Base-by-base conservation (phyloP, 1,140 invertebrate species). In the Sycophaga agraensis region DNA sequence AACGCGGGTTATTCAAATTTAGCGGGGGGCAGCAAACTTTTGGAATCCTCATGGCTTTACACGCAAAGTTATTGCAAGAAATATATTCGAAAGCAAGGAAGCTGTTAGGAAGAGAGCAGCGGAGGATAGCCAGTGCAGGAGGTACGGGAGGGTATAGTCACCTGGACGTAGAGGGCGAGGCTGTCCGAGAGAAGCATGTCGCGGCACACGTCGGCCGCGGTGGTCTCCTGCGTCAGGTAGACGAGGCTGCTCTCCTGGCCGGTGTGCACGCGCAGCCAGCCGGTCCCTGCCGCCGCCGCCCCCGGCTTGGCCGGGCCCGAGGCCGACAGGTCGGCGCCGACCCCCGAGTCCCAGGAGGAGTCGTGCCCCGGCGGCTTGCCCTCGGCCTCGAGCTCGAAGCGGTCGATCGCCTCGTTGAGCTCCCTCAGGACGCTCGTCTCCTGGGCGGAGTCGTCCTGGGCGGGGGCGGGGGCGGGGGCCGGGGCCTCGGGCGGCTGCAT, bases 161-260 rank as follows among this genome's bases (percentile, higher is more conserved):
- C 85, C 82, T 87, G 85, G 11, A 87, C 66, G 82, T 85, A 88
- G 48, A 88, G 68, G 1, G 86, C 84, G 51, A 85, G 74, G 49
- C 86, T 83, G 11, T 84, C 81, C 40, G 79, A 78, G 1, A 87
- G 74, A 4, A 84, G 79, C 64, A 88, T 81, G 58, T 85, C 83
- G 65, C 84, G 83, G 69, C 84, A 84, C 31, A 88, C 79, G 65
- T 87, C 85, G 59, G 80, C 82, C 4, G 84, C 82, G 0, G 82
- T 85, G 4, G 85, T 85, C 65, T 83, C 83, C n/a, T 77, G 70
- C 35, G 83, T 84, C 26, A 87, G 75, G 73, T 86, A 86, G 46
- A 88, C 79, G 40, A 88, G 73, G 45, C 80, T 82, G 58, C 81
- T 81, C 66, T 86, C 82, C 31, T 84, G 82, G 24, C 85, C 85